phyloP scores from a whole-genome alignment of 2,888 invertebrate species.

The Apamea epomidion region DNA sequence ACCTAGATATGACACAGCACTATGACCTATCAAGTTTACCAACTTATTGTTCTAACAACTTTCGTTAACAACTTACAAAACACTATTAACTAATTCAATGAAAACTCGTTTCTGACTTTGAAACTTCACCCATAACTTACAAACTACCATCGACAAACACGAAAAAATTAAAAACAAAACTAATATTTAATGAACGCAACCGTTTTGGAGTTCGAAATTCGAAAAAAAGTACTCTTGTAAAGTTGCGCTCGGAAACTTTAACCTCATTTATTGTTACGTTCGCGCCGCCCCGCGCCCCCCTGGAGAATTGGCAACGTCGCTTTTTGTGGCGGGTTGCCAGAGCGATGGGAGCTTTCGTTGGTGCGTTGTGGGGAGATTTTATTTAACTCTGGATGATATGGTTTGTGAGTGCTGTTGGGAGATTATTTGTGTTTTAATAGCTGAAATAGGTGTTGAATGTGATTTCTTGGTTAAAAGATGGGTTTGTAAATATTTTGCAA shows the following conservation, averaged over 20 bases:
- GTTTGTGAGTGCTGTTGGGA: background rate
- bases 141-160: constrained; percentile 9
- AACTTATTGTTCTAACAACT: constrained; percentile 47
- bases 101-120: constrained; percentile 44
- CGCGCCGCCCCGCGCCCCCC: constrained; percentile 73
- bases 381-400: background rate
- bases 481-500: background rate
- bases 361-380: constrained; percentile 70
- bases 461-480: background rate
- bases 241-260: constrained; percentile 87
- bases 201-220: constrained; percentile 66
- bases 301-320: constrained; percentile 87
- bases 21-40: constrained; percentile 11
- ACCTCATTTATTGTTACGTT: constrained; percentile 87
- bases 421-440: background rate
- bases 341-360: constrained; percentile 75
- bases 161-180: constrained; percentile 9
- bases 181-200: constrained; percentile 57
- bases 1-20: constrained; percentile 5
- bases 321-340: constrained; percentile 75
- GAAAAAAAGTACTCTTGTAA: constrained; percentile 77
- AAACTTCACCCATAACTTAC: constrained; percentile 35
- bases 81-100: constrained; percentile 49
- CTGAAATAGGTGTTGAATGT: background rate
- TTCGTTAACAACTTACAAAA: constrained; percentile 47